These are phyloP conservation scores for Plusia festucae DNA, from an alignment of 2,888 invertebrate species.

Conservation along the genomic window DNA sequence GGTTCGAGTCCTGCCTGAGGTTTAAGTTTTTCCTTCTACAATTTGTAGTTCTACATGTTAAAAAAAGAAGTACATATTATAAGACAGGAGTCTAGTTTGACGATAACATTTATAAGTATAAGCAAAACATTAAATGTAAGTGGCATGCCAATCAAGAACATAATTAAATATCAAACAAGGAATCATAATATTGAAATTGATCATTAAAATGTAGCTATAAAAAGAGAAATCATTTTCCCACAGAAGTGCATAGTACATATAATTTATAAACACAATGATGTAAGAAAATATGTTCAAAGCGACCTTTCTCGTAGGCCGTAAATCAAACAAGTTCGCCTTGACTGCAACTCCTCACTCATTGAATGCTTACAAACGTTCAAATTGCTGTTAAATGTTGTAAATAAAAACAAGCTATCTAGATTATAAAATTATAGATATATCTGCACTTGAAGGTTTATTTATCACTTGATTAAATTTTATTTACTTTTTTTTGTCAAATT, in stretches of 20 bases:
- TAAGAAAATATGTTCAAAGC: slow-evolving; percentile 29
- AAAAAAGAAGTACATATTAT: too few relatives aligned
- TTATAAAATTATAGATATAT: not conserved
- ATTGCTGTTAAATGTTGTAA: not conserved
- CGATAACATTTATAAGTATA: too few relatives aligned
- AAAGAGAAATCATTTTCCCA: slow-evolving; percentile 30
- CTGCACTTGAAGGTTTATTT: not conserved
- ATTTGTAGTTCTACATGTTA: too few relatives aligned
- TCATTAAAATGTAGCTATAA: slow-evolving; percentile 18
- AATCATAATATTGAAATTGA: slow-evolving; percentile 11
- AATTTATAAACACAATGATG: slow-evolving; percentile 28
- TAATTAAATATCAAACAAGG: slow-evolving; percentile 17
- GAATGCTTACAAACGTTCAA: slow-evolving; percentile 18
- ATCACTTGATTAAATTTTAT: not conserved
- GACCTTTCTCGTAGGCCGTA: slow-evolving; percentile 47
- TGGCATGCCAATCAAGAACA: too few relatives aligned
- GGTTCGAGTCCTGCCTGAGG: too few relatives aligned
- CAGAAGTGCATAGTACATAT: slow-evolving; percentile 10
- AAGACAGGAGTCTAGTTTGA: too few relatives aligned
- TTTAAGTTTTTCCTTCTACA: too few relatives aligned
- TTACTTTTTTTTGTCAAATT: not conserved
- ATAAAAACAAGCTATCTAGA: too few relatives aligned
- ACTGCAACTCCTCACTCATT: slow-evolving; percentile 38
- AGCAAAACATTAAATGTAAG: not conserved
- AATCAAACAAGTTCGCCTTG: slow-evolving; percentile 54